Conservation (phyloP, 2,888 invertebrate species). For the Galerucella nymphaeae region DNA sequence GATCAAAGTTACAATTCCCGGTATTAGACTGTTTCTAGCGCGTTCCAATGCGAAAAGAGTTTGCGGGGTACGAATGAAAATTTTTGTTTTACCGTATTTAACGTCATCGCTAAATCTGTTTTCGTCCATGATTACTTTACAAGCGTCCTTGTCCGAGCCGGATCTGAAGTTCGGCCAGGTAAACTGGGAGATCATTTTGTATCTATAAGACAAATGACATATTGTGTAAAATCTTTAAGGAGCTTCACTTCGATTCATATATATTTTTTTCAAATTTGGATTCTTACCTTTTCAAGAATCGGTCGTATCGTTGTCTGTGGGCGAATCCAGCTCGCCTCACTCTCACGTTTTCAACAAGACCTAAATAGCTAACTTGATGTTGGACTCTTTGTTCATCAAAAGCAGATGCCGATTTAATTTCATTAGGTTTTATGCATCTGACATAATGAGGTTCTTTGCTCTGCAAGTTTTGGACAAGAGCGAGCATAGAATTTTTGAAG, state of each 20-base stretch:
- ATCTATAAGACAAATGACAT: slow-evolving; percentile 67
- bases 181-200: slow-evolving; percentile 95
- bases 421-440: slow-evolving; percentile 97
- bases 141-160: slow-evolving; percentile 83
- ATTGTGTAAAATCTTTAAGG: too few relatives aligned
- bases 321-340: slow-evolving; percentile 97
- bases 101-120: slow-evolving; percentile 84
- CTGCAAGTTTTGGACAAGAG: slow-evolving; percentile 86
- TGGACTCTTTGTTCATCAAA: slow-evolving; percentile 86
- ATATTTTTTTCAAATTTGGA: not conserved
- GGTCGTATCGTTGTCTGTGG: slow-evolving; percentile 92
- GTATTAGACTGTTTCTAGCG: slow-evolving; percentile 86
- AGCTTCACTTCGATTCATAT: not conserved
- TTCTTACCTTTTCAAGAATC: slow-evolving; percentile 83
- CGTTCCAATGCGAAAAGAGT: slow-evolving; percentile 92
- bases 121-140: slow-evolving; percentile 85
- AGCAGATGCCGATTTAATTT: slow-evolving; percentile 85
- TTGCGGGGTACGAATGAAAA: slow-evolving; percentile 93
- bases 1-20: slow-evolving; percentile 89
- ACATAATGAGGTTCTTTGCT: slow-evolving; percentile 97
- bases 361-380: slow-evolving; percentile 87
- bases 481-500: slow-evolving; percentile 95
- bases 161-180: slow-evolving; percentile 97
- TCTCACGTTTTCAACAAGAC: slow-evolving; percentile 93
- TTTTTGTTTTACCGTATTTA: slow-evolving; percentile 94